phyloP scores from a whole-genome alignment of 2,113 vertebrate genomes.

The Malurus elegans region DNA sequence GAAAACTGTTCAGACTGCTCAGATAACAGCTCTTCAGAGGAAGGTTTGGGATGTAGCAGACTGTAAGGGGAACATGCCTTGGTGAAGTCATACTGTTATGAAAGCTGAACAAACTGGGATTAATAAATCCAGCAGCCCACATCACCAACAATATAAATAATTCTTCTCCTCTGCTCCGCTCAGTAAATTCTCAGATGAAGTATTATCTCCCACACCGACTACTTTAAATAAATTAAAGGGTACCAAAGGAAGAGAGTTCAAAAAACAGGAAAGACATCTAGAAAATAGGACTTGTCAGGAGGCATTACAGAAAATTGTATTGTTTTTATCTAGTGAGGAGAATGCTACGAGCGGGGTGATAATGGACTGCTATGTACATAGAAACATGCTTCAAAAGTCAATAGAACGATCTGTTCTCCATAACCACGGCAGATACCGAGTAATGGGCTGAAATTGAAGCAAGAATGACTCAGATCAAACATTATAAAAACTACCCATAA shows the following conservation, averaged over 20 bases:
- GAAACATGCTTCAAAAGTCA: slow-evolving; percentile 15
- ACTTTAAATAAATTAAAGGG: background rate
- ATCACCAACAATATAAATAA: background rate
- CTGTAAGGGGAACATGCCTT: background rate
- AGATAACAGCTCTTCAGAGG: background rate
- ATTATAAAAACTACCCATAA: background rate
- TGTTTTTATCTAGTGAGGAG: background rate
- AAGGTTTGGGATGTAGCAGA: background rate
- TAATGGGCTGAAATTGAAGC: background rate
- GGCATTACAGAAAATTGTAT: background rate
- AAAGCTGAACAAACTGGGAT: background rate
- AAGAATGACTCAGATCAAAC: slow-evolving; percentile 16
- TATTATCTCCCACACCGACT: background rate
- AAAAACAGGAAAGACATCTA: background rate
- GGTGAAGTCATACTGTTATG: background rate
- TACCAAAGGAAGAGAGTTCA: background rate
- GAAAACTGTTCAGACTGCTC: background rate
- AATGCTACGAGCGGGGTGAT: background rate
- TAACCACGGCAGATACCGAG: background rate
- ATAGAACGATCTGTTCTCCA: background rate
- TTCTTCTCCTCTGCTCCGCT: background rate
- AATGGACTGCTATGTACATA: background rate
- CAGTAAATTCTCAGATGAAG: background rate
- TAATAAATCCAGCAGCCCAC: background rate
- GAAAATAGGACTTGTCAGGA: background rate